Conservation (phyloP, 2,113 vertebrate species). For the Poecilia latipinna region DNA sequence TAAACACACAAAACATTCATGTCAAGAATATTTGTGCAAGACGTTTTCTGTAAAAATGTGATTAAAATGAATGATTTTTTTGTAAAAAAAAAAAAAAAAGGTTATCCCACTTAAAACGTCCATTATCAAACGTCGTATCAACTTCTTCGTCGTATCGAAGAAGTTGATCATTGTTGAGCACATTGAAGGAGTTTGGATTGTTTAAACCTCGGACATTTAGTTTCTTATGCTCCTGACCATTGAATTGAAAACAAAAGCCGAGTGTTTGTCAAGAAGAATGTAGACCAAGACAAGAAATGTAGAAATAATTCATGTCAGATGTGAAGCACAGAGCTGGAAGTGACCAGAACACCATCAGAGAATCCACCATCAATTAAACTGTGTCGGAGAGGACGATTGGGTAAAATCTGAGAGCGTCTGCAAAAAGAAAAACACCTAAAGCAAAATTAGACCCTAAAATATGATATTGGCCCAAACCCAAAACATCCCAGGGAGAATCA, state of each 20-base stretch:
- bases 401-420: not conserved
- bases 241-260: too few species aligned
- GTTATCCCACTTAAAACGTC: not conserved
- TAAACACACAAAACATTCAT: not conserved
- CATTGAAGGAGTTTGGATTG: too few species aligned
- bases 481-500: not conserved
- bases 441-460: not conserved
- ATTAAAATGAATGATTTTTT: not conserved
- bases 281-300: too few species aligned
- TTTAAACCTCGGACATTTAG: not conserved
- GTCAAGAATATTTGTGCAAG: not conserved
- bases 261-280: too few species aligned
- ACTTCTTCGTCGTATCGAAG: not conserved
- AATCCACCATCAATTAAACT: not conserved
- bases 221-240: too few species aligned
- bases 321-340: not conserved
- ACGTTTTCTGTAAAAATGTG: not conserved
- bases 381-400: not conserved
- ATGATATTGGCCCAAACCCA: not conserved
- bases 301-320: too few species aligned
- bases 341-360: not conserved
- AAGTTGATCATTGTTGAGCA: not conserved
- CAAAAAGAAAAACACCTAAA: not conserved
- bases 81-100: not conserved
- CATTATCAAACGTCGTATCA: not conserved